Evolutionary conservation across 35 echinoderm and acorn worm genomes (phyloP), one percentile per base, ranked within the genome.

Genomic region (Acanthaster planci): DNA sequence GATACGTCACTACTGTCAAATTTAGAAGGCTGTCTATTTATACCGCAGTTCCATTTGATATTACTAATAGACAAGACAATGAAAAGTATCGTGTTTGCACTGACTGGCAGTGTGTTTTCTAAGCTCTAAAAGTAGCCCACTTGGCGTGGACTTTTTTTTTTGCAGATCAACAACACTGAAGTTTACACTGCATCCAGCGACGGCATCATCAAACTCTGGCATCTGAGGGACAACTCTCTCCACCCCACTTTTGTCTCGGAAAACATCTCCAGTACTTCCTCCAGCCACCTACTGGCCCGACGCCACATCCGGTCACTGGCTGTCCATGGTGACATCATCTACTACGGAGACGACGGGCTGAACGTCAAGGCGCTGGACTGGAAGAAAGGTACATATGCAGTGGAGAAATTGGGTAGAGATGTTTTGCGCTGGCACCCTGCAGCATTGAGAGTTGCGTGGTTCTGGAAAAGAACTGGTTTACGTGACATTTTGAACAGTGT

Each of bases 321-420:
- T 38, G 12, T 82, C 42, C 44, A 58, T 12, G 34, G 60, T 3
- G 68, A 77, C 9, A 57, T 17, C 19, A 86, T 99, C 17, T 99
- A 94, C 78, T 99, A 89, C 72, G 96, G 96, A 21, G 92, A 99
- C 52, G 89, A 94, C 56, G 96, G 96, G 18, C 58, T 85, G 12
- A 99, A 99, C 78, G 78, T 99, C 16, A 99, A 94, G 84, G 89
- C 89, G 5, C 64, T 99, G 14, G 85, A 94, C 68, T 99, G 96
- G 96, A 99, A 90, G 82, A 76, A 78, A 88, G 92, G 96, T 99
- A 23, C 75, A 81, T n/a, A n/a, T n/a, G n/a, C n/a, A n/a, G n/a
- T n/a, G n/a, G n/a, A n/a, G n/a, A 18, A 47, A 47, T 12, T 47
- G 42, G 12, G 42, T 47, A 47, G 42, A 47, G 4, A 6, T 47